Conservation (phyloP, 2,797 vertebrate species). For the Cryptoprocta ferox region DNA sequence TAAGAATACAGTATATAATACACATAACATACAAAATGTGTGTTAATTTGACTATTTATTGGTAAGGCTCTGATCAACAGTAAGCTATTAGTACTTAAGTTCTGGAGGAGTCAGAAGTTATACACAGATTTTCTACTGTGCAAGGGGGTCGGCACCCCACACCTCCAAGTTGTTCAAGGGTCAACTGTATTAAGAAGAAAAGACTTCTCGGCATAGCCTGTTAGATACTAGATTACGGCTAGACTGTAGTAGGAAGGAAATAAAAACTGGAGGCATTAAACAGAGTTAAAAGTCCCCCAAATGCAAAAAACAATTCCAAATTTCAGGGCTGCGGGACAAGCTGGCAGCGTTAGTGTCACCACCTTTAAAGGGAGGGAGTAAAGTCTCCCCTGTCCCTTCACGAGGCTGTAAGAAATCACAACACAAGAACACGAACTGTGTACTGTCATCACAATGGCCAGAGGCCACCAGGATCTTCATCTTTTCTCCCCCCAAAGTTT, state of each 20-base stretch:
- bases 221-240: neutral
- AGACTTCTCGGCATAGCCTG: neutral
- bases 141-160: too few species aligned
- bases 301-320: neutral
- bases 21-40: neutral
- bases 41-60: neutral
- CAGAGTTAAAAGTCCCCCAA: neutral
- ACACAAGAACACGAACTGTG: neutral
- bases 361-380: neutral
- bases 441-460: neutral
- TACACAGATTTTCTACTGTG: neutral
- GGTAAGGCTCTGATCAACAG: neutral
- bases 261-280: neutral
- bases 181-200: neutral
- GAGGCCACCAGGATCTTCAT: neutral
- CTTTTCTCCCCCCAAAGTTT: neutral
- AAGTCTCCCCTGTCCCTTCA: neutral
- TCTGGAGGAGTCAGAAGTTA: neutral
- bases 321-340: neutral
- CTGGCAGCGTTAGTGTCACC: neutral
- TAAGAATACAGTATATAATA: neutral
- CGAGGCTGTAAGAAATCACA: rapidly evolving
- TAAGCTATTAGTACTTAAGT: neutral
- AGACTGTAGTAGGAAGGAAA: neutral
- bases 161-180: neutral